phyloP scores from a whole-genome alignment of 2,888 invertebrate species.

The Thysanoteuthis rhombus region DNA sequence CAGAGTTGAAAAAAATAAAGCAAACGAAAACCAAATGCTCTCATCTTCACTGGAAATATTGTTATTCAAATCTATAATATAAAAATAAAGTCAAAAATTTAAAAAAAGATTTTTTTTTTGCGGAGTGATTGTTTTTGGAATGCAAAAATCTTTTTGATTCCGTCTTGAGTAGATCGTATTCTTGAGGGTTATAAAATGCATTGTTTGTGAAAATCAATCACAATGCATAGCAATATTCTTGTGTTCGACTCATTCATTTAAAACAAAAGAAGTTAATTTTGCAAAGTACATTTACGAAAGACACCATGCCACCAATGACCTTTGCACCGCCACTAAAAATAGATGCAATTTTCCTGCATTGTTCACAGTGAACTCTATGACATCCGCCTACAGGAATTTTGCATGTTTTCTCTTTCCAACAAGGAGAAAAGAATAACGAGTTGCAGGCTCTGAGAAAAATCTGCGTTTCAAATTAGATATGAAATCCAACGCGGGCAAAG shows the following conservation, averaged over 20 bases:
- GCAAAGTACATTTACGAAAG: not conserved
- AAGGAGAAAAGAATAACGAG: not conserved
- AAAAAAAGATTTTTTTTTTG: not conserved
- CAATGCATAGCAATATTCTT: not conserved
- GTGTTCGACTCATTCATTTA: not conserved
- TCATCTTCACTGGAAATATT: not conserved
- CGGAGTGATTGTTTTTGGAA: not conserved
- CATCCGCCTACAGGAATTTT: not conserved
- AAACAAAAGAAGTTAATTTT: not conserved
- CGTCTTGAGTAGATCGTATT: not conserved
- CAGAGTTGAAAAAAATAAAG: not conserved
- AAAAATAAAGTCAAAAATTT: not conserved
- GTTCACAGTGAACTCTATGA: not conserved
- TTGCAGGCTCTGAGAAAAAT: not conserved
- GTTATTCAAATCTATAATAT: not conserved
- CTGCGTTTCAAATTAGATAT: not conserved
- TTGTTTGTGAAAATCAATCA: not conserved
- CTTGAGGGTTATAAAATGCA: slow-evolving; percentile 12
- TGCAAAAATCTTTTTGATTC: not conserved
- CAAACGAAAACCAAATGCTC: not conserved
- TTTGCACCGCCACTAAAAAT: not conserved
- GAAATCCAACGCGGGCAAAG: not conserved
- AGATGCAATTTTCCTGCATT: not conserved
- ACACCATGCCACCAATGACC: not conserved
- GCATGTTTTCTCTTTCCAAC: not conserved